Conservation (phyloP, 2,888 invertebrate species). For the Pandemis corylana region DNA sequence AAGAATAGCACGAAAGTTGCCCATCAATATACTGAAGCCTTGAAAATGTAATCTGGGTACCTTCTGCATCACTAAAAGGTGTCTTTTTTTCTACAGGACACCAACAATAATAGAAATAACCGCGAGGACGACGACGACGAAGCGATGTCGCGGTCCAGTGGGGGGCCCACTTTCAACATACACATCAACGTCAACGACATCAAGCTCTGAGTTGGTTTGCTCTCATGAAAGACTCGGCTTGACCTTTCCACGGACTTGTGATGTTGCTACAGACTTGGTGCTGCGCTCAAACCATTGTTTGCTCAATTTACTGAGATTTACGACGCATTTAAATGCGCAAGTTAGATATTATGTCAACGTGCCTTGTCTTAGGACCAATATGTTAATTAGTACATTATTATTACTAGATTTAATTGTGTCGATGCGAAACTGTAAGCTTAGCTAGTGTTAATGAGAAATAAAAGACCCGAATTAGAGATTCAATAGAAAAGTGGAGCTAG, state of each 20-base stretch:
- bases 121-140: conserved; percentile 38
- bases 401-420: neutral
- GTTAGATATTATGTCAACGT: neutral
- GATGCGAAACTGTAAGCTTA: neutral
- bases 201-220: conserved; percentile 39
- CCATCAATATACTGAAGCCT: neutral
- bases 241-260: conserved; percentile 1
- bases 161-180: conserved; percentile 50
- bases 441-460: neutral
- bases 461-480: neutral
- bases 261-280: neutral
- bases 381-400: neutral
- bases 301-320: conserved; percentile 46
- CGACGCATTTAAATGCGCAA: conserved; percentile 8
- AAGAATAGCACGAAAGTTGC: neutral
- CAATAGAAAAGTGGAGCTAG: neutral
- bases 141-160: conserved; percentile 26
- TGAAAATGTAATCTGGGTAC: neutral
- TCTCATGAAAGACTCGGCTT: neutral
- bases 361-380: neutral
- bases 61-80: neutral
- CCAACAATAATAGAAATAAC: conserved; percentile 53
- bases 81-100: conserved; percentile 50
- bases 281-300: conserved; percentile 35
- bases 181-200: conserved; percentile 52